Percentiles rank a stretch among this genome's conserved stretches.
Conservation (phyloP, 2,113 vertebrate genomes). For the Ammospiza nelsoni region DNA sequence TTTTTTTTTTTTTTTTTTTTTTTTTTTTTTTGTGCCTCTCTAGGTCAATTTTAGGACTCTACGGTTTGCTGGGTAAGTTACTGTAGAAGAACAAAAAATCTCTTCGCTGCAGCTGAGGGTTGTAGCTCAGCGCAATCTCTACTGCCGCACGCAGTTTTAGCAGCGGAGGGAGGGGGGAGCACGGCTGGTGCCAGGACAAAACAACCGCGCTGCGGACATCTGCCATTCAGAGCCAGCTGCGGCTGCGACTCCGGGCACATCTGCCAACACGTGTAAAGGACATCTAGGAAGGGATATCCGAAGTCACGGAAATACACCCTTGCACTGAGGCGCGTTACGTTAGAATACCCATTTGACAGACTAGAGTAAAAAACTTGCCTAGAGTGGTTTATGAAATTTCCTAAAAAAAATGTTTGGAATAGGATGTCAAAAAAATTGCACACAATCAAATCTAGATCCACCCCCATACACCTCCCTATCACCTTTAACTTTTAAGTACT, state of each 20-base stretch:
- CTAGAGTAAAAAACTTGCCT: neutral
- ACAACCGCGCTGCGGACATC: neutral
- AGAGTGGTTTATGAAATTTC: neutral
- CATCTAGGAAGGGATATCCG: neutral
- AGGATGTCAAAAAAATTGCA: neutral
- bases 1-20: too few species aligned
- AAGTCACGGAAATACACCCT: neutral
- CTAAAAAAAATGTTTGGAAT: neutral
- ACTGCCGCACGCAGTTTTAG: neutral
- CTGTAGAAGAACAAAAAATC: neutral
- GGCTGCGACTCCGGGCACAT: neutral
- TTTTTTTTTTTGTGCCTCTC: neutral
- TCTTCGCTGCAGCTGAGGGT: neutral
- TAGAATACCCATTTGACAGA: neutral
- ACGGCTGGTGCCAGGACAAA: neutral
- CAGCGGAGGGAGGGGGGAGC: neutral
- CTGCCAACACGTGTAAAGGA: neutral
- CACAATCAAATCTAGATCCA: neutral
- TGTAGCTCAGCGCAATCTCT: neutral
- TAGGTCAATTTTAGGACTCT: neutral
- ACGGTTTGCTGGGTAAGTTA: neutral
- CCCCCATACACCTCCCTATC: neutral
- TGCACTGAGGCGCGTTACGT: neutral
- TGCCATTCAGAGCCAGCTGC: constrained; percentile 13
- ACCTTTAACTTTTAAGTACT: neutral